Percentiles rank a stretch among this genome's conserved stretches.
Evolutionary conservation across 2,797 vertebrate species (phyloP).

Genomic region (Characodon lateralis): DNA sequence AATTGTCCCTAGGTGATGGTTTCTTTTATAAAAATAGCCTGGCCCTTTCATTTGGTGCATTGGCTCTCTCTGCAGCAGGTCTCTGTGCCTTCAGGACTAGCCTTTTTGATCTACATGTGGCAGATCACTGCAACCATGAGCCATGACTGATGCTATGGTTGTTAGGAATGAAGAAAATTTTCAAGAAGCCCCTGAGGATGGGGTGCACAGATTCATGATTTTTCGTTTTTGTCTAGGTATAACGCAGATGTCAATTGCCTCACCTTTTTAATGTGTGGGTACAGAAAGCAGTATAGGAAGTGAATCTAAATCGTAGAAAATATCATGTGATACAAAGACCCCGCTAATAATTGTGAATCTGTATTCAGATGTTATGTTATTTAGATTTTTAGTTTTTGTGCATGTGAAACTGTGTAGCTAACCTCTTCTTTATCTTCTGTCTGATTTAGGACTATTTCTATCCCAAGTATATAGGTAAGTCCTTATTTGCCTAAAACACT

Average conservation of each 20-base stretch:
- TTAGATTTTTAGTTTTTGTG: conserved; percentile 20
- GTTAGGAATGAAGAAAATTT: conserved; percentile 67
- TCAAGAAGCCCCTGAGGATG: conserved; percentile 58
- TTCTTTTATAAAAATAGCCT: conserved; percentile 4
- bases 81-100: conserved; percentile 5
- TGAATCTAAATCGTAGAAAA: not conserved
- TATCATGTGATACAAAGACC: not conserved
- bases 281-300: not conserved
- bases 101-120: conserved; percentile 45
- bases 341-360: not conserved
- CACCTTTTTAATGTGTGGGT: not conserved
- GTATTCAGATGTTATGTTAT: conserved; percentile 18
- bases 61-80: conserved; percentile 34
- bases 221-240: conserved; percentile 14
- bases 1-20: not conserved
- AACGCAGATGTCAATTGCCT: not conserved
- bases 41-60: conserved; percentile 32
- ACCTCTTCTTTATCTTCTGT: conserved; percentile 20
- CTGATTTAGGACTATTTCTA: conserved; percentile 92
- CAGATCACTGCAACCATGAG: conserved; percentile 31
- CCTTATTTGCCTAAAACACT: conserved; percentile 15
- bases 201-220: conserved; percentile 41
- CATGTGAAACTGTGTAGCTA: not conserved
- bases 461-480: conserved; percentile 94
- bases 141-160: conserved; percentile 52